Evolutionary conservation across 2,888 invertebrate species (phyloP).

Genomic region (Neuroscelio doddi): DNA sequence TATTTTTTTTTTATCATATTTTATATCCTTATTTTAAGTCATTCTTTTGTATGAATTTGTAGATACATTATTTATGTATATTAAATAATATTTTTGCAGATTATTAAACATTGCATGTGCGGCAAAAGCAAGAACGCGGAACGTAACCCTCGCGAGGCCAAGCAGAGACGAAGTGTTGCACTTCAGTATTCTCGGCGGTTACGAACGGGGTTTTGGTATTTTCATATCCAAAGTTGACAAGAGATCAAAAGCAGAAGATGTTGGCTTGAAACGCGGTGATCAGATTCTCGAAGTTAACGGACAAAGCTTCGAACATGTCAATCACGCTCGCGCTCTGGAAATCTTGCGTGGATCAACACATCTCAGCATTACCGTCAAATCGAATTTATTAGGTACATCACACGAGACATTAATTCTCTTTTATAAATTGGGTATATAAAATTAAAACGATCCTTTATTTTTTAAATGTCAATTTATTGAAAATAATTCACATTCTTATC

Average conservation of each 20-base stretch:
- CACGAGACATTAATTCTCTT: too few species aligned
- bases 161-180: slow-evolving; percentile 94
- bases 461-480: slow-evolving; percentile 4
- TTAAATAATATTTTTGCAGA: slow-evolving; percentile 68
- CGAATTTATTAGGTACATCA: slow-evolving; percentile 89
- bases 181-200: slow-evolving; percentile 95
- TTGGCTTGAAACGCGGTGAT: slow-evolving; percentile 96
- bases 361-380: slow-evolving; percentile 96
- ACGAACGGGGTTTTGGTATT: slow-evolving; percentile 92
- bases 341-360: slow-evolving; percentile 95
- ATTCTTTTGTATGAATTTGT: too few species aligned
- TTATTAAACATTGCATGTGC: slow-evolving; percentile 97
- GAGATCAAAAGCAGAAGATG: slow-evolving; percentile 94
- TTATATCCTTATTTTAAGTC: too few species aligned
- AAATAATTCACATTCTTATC: too few species aligned
- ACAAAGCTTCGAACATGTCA: slow-evolving; percentile 95
- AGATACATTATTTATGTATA: too few species aligned
- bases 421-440: too few species aligned
- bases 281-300: slow-evolving; percentile 99
- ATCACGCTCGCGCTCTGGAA: slow-evolving; percentile 92
- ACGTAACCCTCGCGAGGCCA: slow-evolving; percentile 92
- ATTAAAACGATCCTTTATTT: too few species aligned
- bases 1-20: too few species aligned
- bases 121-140: slow-evolving; percentile 94
- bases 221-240: slow-evolving; percentile 96